Evolutionary conservation across 2,888 invertebrate genomes (phyloP).

Genomic region (Eupithecia centaureata): DNA sequence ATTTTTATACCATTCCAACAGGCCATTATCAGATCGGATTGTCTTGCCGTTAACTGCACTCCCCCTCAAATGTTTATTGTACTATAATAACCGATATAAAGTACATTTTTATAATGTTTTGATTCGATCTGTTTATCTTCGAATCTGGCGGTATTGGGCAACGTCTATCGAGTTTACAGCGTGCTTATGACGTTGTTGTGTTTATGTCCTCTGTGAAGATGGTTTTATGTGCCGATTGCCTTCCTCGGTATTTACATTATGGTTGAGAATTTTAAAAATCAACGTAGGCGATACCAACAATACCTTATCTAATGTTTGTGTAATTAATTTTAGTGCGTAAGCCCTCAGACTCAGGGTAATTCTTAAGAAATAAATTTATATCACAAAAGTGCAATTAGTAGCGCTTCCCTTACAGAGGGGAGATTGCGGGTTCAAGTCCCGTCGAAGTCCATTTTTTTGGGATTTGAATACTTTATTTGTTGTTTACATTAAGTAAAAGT

Average conservation of each 20-base stretch:
- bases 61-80: conserved; percentile 65
- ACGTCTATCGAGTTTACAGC: conserved; percentile 52
- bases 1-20: conserved; percentile 65
- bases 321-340: no score
- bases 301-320: neutral
- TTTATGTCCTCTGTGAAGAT: conserved; percentile 38
- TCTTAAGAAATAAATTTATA: no score
- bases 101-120: conserved; percentile 72
- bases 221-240: conserved; percentile 28
- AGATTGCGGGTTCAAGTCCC: no score
- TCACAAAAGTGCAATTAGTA: no score
- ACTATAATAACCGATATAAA: conserved; percentile 75
- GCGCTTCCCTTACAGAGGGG: no score
- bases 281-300: neutral
- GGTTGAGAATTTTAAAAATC: neutral
- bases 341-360: no score
- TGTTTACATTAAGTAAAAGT: no score
- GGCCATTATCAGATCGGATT: conserved; percentile 70
- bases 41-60: conserved; percentile 59
- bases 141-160: conserved; percentile 60
- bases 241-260: neutral
- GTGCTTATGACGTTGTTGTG: conserved; percentile 41
- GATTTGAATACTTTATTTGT: neutral
- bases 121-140: conserved; percentile 75
- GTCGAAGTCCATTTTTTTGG: no score